Conservation (phyloP, 2,113 vertebrate species). For the Panthera uncia region DNA sequence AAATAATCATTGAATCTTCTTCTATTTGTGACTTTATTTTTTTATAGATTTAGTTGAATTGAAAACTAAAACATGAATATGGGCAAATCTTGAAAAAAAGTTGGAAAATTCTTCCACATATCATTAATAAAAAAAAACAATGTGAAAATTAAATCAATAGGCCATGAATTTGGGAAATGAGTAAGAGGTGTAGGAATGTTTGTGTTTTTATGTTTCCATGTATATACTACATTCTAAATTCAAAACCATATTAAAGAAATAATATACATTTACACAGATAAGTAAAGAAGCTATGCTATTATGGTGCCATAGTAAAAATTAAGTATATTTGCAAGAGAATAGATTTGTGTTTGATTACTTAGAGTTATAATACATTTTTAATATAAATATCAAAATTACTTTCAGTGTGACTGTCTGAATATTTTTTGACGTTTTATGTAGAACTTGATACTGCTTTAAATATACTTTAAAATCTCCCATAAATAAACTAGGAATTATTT, state of each 20-base stretch:
- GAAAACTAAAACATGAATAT: background rate
- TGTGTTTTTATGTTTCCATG: background rate
- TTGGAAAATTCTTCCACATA: background rate
- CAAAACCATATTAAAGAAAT: background rate
- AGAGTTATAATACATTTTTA: background rate
- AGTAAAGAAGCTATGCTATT: background rate
- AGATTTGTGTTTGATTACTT: background rate
- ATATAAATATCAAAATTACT: background rate
- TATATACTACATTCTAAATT: background rate
- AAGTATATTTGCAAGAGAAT: conserved; percentile 34
- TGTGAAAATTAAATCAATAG: background rate
- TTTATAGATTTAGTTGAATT: background rate
- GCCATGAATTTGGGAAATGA: background rate
- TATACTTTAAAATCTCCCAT: background rate
- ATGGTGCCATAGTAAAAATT: background rate
- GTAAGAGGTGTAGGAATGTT: background rate
- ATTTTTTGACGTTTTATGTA: background rate
- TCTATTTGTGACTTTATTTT: background rate
- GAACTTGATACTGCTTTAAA: background rate
- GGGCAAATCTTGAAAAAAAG: background rate
- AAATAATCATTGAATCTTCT: background rate
- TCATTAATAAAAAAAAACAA: background rate
- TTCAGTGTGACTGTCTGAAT: background rate
- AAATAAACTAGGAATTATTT: background rate
- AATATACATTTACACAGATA: background rate